These are phyloP conservation scores for Tortrix viridana DNA, from an alignment of 2,888 invertebrate species.

Conservation along the genomic window DNA sequence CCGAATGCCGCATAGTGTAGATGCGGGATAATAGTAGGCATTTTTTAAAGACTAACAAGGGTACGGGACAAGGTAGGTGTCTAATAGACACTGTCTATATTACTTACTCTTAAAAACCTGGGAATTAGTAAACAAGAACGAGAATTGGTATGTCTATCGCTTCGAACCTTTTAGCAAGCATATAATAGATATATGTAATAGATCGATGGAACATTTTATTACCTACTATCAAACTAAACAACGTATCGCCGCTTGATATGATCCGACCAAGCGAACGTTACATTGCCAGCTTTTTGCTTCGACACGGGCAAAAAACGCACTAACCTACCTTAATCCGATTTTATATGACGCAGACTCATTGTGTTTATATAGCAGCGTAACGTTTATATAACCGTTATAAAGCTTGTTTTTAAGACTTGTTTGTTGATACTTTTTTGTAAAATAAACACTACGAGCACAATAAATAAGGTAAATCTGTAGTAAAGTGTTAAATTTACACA, in stretches of 20 bases:
- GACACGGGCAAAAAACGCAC: slow-evolving; percentile 7
- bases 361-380: not conserved
- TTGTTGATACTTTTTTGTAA: not conserved
- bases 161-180: not conserved
- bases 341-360: not conserved
- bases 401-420: not conserved
- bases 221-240: not conserved
- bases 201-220: slow-evolving; percentile 2
- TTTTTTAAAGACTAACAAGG: too few relatives aligned
- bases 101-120: too few relatives aligned
- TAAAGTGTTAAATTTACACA: too few relatives aligned
- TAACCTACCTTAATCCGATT: slow-evolving; percentile 22
- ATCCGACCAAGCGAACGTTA: slow-evolving; percentile 6
- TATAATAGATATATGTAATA: slow-evolving; percentile 4
- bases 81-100: too few relatives aligned
- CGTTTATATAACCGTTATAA: not conserved
- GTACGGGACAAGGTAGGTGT: too few relatives aligned
- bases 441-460: too few relatives aligned
- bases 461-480: too few relatives aligned
- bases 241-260: not conserved
- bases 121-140: not conserved
- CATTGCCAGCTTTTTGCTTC: slow-evolving; percentile 1
- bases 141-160: not conserved
- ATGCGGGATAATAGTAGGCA: too few relatives aligned
- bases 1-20: too few relatives aligned